These are phyloP conservation scores for Drosophila dives DNA, from an alignment of 2,888 invertebrate species.

Conservation along the genomic window DNA sequence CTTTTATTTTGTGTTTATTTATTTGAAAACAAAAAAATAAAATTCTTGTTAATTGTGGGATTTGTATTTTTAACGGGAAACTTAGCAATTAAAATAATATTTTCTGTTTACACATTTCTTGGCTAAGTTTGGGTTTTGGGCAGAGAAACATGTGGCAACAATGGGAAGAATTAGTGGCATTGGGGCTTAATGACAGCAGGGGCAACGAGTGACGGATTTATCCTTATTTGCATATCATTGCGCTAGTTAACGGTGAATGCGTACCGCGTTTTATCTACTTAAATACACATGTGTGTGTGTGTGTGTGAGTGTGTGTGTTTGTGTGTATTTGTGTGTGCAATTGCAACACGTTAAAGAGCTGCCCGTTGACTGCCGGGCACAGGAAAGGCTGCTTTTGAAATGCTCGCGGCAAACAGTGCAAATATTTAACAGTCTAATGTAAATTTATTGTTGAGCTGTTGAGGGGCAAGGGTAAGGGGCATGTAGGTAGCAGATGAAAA, in stretches of 20 bases:
- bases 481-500: neutral
- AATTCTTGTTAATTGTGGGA: neutral
- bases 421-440: conserved; percentile 83
- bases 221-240: conserved; percentile 83
- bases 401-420: conserved; percentile 72
- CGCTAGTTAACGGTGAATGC: conserved; percentile 79
- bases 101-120: neutral
- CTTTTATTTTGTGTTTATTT: neutral
- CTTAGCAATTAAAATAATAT: neutral
- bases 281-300: conserved; percentile 33
- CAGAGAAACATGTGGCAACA: conserved; percentile 10
- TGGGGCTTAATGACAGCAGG: conserved; percentile 22
- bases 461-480: conserved; percentile 36
- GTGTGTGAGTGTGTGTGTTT: conserved; percentile 37
- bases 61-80: neutral
- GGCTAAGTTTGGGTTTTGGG: neutral
- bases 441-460: conserved; percentile 82
- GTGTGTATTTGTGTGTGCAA: conserved; percentile 46
- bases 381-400: conserved; percentile 62
- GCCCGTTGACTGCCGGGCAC: conserved; percentile 35
- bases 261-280: conserved; percentile 45
- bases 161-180: conserved; percentile 31
- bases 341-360: conserved; percentile 52
- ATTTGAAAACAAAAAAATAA: neutral
- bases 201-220: conserved; percentile 75